Evolutionary conservation across 2,113 vertebrate species (phyloP).

Genomic region (Tretioscincus oriximinensis): DNA sequence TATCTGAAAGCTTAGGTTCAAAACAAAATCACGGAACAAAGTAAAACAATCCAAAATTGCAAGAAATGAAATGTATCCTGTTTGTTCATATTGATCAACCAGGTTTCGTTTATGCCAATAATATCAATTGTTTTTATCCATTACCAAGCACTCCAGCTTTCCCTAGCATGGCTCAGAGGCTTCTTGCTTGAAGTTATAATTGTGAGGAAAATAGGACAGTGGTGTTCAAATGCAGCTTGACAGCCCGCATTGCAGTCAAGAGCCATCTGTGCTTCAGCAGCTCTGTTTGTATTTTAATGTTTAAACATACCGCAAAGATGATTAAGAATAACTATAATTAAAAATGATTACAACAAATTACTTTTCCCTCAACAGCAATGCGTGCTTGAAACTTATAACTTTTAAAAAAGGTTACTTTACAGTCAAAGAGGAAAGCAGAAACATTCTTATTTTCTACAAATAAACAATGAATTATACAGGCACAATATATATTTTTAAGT

Average conservation of each 20-base stretch:
- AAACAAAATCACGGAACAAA: too few species aligned
- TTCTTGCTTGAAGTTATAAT: slow-evolving; percentile 66
- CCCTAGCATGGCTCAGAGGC: too few species aligned
- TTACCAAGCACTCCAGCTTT: too few species aligned
- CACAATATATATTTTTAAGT: too few species aligned
- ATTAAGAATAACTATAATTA: slow-evolving; percentile 87
- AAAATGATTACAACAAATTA: slow-evolving; percentile 84
- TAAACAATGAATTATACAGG: neutral
- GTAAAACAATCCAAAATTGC: too few species aligned
- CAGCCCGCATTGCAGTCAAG: slow-evolving; percentile 69
- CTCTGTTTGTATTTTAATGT: slow-evolving; percentile 80
- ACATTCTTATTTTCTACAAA: slow-evolving; percentile 26
- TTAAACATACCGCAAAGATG: slow-evolving; percentile 81
- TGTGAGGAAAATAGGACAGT: slow-evolving; percentile 62
- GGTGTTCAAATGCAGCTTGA: slow-evolving; percentile 68
- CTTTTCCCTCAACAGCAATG: slow-evolving; percentile 75
- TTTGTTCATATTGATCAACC: too few species aligned
- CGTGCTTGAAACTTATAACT: slow-evolving; percentile 73
- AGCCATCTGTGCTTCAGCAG: slow-evolving; percentile 77
- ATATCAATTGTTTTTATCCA: too few species aligned
- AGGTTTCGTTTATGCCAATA: too few species aligned
- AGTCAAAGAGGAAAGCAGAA: slow-evolving; percentile 50
- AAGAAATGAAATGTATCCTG: too few species aligned
- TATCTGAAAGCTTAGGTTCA: too few species aligned
- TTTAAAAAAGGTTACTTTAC: slow-evolving; percentile 62